Evolutionary conservation across 2,797 vertebrate species (phyloP), one percentile per base, ranked within the genome.

Genomic region (Macroramphosus scolopax): DNA sequence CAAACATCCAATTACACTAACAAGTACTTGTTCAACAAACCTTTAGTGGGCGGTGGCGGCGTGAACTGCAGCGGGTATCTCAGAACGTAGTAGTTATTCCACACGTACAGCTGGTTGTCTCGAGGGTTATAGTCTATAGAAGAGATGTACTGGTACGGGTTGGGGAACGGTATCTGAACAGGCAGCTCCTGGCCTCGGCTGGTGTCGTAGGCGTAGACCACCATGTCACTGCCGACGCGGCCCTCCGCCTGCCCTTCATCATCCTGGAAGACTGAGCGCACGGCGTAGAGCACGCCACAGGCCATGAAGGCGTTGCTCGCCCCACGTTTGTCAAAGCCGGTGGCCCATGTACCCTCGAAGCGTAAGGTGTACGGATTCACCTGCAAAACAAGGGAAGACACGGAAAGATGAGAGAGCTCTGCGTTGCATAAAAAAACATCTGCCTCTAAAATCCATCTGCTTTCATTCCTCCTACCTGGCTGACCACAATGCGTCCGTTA

Each of bases 301-400:
- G 93, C 95, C 92, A 97, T 95, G 76, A 97, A 97, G 52, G 95
- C 95, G 1, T 97, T 93, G 40, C 94, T 94, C 0, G 95, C 95
- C 0, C 94, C 92, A 0, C 95, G 92, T 60, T 97, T 96, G 75
- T 96, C 95, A 17, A 96, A 97, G 31, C 87, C 90, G 0, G 94
- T 97, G 51, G 94, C 91, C 95, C 95, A 97, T 0, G 95, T 96
- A 3, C 94, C 94, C 73, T 97, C 94, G 0, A 96, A 95, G 6
- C 95, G 93, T 39, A 97, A 83, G 0, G 95, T 97, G 80, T 98
- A 98, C 0, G 95, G 95, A 84, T 98, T 97, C 48, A 96, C 93
- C 82, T 91, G 75, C 10, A 49, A 39, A 5, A 46, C 8, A 43
- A n/a, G 8, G 6, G n/a, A 29, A 41, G 30, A 58, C 9, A 17